A percentile compares a stretch with the other conserved stretches of the same genome.
These are phyloP conservation scores for Rhyacichthys aspro DNA, from an alignment of 2,797 vertebrate species.

Conservation along the genomic window DNA sequence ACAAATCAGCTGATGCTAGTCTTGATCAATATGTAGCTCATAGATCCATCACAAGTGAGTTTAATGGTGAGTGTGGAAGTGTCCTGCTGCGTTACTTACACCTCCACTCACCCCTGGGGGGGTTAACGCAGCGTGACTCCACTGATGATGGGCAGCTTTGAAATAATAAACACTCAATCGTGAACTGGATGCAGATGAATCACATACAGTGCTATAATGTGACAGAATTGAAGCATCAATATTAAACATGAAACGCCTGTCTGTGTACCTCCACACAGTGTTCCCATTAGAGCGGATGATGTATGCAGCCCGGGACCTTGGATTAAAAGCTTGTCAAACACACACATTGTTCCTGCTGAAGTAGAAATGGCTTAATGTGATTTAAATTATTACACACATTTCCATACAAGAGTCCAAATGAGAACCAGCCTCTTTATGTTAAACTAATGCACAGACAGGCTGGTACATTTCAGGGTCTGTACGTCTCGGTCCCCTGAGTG, in stretches of 20 bases:
- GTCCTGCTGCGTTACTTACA: constrained; percentile 32
- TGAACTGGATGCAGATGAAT: constrained; percentile 23
- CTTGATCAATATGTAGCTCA: too few relatives aligned
- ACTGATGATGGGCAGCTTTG: constrained; percentile 12
- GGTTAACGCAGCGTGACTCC: constrained; percentile 15
- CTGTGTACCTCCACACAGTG: constrained; percentile 3
- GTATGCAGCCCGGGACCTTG: constrained; percentile 16
- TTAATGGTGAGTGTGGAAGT: constrained; percentile 3
- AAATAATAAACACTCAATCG: constrained; percentile 31
- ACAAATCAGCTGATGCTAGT: too few relatives aligned
- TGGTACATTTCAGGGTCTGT: constrained; percentile 8
- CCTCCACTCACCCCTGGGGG: constrained; percentile 17
- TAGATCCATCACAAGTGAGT: too few relatives aligned
- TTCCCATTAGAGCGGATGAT: constrained; percentile 10
- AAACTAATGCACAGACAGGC: constrained; percentile 1
- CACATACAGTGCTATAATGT: constrained; percentile 9
- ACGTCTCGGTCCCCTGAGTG: constrained; percentile 20
- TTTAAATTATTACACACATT: constrained; percentile 42
- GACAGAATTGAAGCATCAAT: constrained; percentile 29
- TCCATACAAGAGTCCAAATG: constrained; percentile 22
- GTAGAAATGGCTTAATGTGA: constrained; percentile 28
- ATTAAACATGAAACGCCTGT: constrained; percentile 19
- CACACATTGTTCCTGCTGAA: constrained; percentile 15
- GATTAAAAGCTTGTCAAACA: constrained; percentile 29
- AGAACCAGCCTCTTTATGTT: constrained; percentile 14